Evolutionary conservation across 2,113 vertebrate species (phyloP), one percentile per base, ranked within the genome.

Genomic region (Rattus norvegicus): DNA sequence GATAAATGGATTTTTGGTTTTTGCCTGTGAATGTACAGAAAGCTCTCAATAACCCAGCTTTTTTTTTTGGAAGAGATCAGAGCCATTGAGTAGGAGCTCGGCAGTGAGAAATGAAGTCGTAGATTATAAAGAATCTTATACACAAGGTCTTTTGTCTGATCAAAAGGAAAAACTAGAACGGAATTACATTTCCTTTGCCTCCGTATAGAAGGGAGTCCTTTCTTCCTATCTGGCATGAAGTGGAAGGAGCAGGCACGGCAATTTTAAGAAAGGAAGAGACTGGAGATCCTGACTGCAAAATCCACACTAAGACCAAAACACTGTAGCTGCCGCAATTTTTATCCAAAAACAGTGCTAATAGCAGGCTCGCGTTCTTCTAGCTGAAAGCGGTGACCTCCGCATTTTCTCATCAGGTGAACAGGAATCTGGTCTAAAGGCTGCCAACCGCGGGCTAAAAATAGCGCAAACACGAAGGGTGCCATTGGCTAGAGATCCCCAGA

Each of bases 381-480:
- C 90, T 93, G 72, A 92, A 93, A 70, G 69, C 36, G 84, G 90
- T 75, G 84, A 90, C 73, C 92, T 87, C 79, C 77, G 72, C 69
- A 65, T 95, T 95, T 95, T 88, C 96, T 76, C 73, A 73, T 93
- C 94, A 92, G 95, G 95, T 97, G 59, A 90, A 36, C 1, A 88
- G 69, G 77, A 92, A 94, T 47, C 49, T 54, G 73, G 56, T 84
- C 94, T 97, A 92, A 93, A 91, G 91, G 90, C 79, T 93, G 90
- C 92, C 75, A 67, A 92, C 81, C 90, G 8, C 24, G 14, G 59
- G n/a, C 83, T 95, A 90, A 79, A 49, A 97, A 96, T 85, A 97
- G 88, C 52, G 43, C 94, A 92, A 39, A 90, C 36, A 7, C 24
- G 20, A 95, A 79, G 30, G 86, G 47, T 1, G 6, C 14, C 49